Base-by-base conservation (phyloP, 1,140 invertebrate genomes). In the Caenorhabditis brenneri region DNA sequence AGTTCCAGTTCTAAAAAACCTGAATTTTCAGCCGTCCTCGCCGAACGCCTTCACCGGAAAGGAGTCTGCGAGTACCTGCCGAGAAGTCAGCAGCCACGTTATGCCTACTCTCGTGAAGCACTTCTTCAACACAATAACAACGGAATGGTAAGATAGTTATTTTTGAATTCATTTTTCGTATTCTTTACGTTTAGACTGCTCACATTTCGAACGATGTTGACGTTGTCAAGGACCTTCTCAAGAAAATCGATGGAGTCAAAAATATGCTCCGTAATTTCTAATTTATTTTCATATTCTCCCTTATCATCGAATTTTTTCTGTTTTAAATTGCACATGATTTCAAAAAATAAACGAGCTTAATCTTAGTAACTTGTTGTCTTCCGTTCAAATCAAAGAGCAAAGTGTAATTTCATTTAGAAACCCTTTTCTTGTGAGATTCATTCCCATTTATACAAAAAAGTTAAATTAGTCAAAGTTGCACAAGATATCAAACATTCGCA, bases 211-310 rank as follows among this genome's bases (percentile, higher is more conserved):
- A 74, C 10, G 65, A 74, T 24, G 36, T n/a, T 15, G 36, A 74
- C 33, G 36, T 74, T 9, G 36, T 74, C 6, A 74, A 42, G 15
- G 36, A 42, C 24, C 65, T 74, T 42, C 10, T 74, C 12, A 65
- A 74, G 36, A 74, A 74, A n/a, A 74, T 74, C 19, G 65, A 74
- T 9, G 65, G 36, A n/a, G 36, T 74, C 22, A 74, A 74, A n/a
- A 74, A 24, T n/a, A 74, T 74, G 65, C 36, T 74, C 29, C 65
- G 65, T 42, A 29, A 74, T 7, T n/a, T 74, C 65, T 33, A 74
- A 4, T 29, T 74, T 24, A 74, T 9, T 55, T 27, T 15, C 10
- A 29, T 29, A 55, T 27, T 24, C 24, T 27, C 0, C 24, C 19
- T 27, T 12, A 22, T n/a, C 19, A 19, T n/a, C 15, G 5, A 5